Evolutionary conservation across 2,113 vertebrate species (phyloP).

Genomic region (Physeter macrocephalus): DNA sequence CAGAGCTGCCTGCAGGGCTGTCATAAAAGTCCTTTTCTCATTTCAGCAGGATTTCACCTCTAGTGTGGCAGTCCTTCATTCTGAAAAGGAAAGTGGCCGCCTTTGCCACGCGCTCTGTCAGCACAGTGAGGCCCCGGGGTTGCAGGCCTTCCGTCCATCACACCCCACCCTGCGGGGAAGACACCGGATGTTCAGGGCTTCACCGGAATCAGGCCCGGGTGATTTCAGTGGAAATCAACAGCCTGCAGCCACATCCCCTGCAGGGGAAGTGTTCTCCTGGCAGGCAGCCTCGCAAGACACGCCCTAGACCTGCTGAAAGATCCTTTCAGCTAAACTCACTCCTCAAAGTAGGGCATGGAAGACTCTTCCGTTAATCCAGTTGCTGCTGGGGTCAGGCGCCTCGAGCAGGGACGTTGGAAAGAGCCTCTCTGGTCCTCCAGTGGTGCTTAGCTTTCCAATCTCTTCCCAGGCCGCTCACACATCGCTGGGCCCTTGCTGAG

Average conservation of each 20-base stretch:
- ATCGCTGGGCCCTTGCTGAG: background rate
- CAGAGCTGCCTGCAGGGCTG: background rate
- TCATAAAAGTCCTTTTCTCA: conserved; percentile 7
- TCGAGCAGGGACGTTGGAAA: fast-evolving
- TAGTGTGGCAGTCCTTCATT: background rate
- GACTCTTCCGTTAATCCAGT: background rate
- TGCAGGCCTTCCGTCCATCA: background rate
- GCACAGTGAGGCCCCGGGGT: too few relatives aligned
- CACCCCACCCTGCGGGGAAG: background rate
- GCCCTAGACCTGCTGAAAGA: background rate
- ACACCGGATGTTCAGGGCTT: background rate
- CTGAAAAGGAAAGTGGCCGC: background rate
- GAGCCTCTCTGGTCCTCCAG: fast-evolving
- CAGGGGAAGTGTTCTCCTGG: conserved; percentile 13
- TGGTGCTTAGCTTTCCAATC: background rate
- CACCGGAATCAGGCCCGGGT: background rate
- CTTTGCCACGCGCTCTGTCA: background rate
- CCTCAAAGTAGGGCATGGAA: background rate
- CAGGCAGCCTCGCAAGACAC: conserved; percentile 3
- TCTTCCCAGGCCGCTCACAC: background rate
- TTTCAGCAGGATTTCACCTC: background rate
- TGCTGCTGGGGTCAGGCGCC: background rate
- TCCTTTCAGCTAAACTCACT: background rate
- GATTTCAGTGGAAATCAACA: conserved; percentile 55
- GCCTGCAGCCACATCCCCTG: conserved; percentile 36